Base-by-base conservation (phyloP, 2,113 vertebrate species). In the Mormyrus lacerda region DNA sequence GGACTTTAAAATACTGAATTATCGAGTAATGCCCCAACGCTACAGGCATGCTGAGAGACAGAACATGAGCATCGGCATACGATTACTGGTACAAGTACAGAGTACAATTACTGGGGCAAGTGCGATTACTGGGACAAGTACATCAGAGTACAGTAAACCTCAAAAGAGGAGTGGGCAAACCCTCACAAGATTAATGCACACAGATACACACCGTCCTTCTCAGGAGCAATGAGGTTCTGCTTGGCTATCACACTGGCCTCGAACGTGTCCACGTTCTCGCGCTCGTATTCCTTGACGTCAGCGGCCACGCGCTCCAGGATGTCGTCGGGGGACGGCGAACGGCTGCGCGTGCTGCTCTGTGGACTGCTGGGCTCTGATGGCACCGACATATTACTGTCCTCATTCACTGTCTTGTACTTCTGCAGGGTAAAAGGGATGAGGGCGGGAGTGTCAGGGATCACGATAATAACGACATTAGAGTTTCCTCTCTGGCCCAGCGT, bases 181-280 rank as follows among this genome's bases (percentile, higher is more conserved):
- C 61, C 61, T 31, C 27, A 65, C 9, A 69, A 31, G 10, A 31
- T 3, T 11, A 69, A 27, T 31, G 61, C 27, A 69, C 13, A 17
- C 9, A 69, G 21, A 19, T 42, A 42, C 93, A 95, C 94, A 99
- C 98, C 98, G 8, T 99, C 98, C 94, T 97, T 99, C 91, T 99
- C 98, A 89, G 97, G 97, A 4, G 98, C 95, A 95, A 99, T 98
- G 92, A 99, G 97, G 94, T 99, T 99, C 92, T 98, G 97, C 93
- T 99, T 99, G 94, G 98, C 98, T 94, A 99, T 99, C 69, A 99
- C 96, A 27, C 91, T 98, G 82, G 97, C 98, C 94, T 99, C 98
- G 65, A 99, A 99, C 0, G 97, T 99, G 93, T 99, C 97, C 84
- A 99, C 92, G 0, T 99, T 99, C 92, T 99, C 98, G 9, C 97